Evolutionary conservation across 2,888 invertebrate species (phyloP).

Genomic region (Trissolcus brochymenae): DNA sequence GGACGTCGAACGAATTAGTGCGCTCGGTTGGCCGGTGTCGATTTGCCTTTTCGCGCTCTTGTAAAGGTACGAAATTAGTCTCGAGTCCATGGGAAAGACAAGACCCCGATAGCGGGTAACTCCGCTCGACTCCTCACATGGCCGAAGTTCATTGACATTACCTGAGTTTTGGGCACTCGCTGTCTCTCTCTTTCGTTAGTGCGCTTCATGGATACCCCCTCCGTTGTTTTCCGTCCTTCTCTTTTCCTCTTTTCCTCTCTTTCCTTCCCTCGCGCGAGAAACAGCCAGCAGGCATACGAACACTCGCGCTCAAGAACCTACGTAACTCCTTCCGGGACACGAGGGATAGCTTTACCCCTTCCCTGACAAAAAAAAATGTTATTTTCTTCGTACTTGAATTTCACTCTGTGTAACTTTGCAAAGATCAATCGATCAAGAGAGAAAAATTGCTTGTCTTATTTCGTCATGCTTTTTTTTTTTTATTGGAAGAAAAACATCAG

Average conservation of each 20-base stretch:
- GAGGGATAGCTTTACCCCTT: constrained; percentile 51
- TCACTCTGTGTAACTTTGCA: background rate
- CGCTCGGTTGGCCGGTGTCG: constrained; percentile 32
- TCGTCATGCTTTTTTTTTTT: no score
- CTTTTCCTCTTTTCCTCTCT: constrained; percentile 58
- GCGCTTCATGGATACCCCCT: constrained; percentile 59
- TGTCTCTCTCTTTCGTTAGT: constrained; percentile 67
- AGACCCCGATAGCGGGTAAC: constrained; percentile 75
- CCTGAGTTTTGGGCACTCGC: constrained; percentile 75
- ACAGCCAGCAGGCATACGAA: constrained; percentile 54
- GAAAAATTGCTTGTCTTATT: no score
- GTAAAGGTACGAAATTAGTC: constrained; percentile 76
- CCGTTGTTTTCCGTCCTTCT: constrained; percentile 52
- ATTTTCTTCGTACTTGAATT: constrained; percentile 44
- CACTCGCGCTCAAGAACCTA: constrained; percentile 53
- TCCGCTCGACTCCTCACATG: constrained; percentile 52
- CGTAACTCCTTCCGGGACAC: constrained; percentile 57
- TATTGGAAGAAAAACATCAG: no score
- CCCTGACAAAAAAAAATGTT: constrained; percentile 28
- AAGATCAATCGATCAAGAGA: no score
- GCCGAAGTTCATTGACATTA: constrained; percentile 68
- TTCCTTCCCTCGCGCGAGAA: constrained; percentile 52
- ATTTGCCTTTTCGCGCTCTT: constrained; percentile 65
- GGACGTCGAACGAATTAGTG: constrained; percentile 43
- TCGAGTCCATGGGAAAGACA: constrained; percentile 76